phyloP scores from a whole-genome alignment of 1,140 invertebrate genomes.

The Zeugodacus cucurbitae region DNA sequence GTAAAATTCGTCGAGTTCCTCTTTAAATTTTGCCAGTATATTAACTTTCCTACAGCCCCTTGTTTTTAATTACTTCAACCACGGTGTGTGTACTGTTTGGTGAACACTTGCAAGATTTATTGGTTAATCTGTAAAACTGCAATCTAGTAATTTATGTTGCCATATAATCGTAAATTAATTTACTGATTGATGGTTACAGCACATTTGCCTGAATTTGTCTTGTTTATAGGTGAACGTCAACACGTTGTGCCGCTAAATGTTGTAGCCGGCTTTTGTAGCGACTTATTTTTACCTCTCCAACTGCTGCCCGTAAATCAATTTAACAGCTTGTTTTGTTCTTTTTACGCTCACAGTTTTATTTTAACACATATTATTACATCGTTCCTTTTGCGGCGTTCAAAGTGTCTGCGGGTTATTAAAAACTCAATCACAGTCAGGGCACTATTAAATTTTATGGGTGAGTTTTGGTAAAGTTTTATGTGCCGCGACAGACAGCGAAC shows the following conservation, averaged over 20 bases:
- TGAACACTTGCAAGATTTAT: conserved; percentile 34
- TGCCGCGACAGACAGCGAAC: conserved; percentile 16
- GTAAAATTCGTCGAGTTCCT: too few relatives aligned
- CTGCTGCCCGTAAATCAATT: conserved; percentile 27
- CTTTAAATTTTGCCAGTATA: too few relatives aligned
- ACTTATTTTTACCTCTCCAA: conserved; percentile 2
- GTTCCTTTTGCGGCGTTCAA: conserved; percentile 10
- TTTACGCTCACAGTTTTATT: background rate
- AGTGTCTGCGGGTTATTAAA: conserved; percentile 38
- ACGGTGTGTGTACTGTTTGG: background rate
- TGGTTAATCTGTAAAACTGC: conserved; percentile 36
- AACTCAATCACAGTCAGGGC: conserved; percentile 35
- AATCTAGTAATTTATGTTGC: conserved; percentile 19
- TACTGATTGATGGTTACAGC: conserved; percentile 36
- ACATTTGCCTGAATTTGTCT: conserved; percentile 36
- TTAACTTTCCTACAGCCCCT: too few relatives aligned
- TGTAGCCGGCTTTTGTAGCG: background rate
- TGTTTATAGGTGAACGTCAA: conserved; percentile 36
- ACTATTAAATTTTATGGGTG: conserved; percentile 36
- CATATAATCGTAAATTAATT: conserved; percentile 36
- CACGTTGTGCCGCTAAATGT: conserved; percentile 16
- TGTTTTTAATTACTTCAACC: too few relatives aligned
- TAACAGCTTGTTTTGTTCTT: conserved; percentile 14
- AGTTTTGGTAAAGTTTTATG: conserved; percentile 38
- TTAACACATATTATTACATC: conserved; percentile 1